Evolutionary conservation across 2,797 vertebrate species (phyloP).

Genomic region (Oryzias dopingdopingensis): DNA sequence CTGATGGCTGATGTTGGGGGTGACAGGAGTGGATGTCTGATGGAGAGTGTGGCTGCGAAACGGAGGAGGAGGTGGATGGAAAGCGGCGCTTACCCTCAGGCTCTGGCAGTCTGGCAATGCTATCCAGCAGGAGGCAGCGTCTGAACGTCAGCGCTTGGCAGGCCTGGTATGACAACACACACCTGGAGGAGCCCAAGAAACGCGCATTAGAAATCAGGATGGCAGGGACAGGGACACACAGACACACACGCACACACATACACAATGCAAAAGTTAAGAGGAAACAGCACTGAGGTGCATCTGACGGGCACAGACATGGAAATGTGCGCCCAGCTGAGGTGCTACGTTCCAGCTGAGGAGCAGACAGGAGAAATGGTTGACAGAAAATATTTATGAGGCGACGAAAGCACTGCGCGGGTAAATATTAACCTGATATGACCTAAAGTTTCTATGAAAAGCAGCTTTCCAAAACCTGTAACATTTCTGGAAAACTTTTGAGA

Average conservation of each 20-base stretch:
- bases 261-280: conserved; percentile 34
- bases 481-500: background rate
- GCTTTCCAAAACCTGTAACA: background rate
- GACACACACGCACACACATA: conserved; percentile 12
- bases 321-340: conserved; percentile 57
- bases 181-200: conserved; percentile 79
- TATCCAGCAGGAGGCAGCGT: conserved; percentile 92
- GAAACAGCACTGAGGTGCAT: conserved; percentile 31
- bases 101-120: conserved; percentile 87
- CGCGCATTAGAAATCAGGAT: conserved; percentile 46
- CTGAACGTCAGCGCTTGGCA: conserved; percentile 93
- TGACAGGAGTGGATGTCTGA: conserved; percentile 57
- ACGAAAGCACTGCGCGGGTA: conserved; percentile 53
- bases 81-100: conserved; percentile 85
- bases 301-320: conserved; percentile 38
- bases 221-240: conserved; percentile 29
- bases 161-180: conserved; percentile 92
- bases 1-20: conserved; percentile 38
- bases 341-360: conserved; percentile 21
- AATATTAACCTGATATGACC: conserved; percentile 59
- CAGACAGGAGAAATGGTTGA: conserved; percentile 37
- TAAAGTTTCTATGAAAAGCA: background rate
- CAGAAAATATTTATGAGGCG: conserved; percentile 52
- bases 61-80: conserved; percentile 51
- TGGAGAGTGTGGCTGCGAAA: conserved; percentile 44